Evolutionary conservation across 2,797 vertebrate genomes (phyloP), one percentile per base, ranked within the genome.

Genomic region (Carduelis carduelis): DNA sequence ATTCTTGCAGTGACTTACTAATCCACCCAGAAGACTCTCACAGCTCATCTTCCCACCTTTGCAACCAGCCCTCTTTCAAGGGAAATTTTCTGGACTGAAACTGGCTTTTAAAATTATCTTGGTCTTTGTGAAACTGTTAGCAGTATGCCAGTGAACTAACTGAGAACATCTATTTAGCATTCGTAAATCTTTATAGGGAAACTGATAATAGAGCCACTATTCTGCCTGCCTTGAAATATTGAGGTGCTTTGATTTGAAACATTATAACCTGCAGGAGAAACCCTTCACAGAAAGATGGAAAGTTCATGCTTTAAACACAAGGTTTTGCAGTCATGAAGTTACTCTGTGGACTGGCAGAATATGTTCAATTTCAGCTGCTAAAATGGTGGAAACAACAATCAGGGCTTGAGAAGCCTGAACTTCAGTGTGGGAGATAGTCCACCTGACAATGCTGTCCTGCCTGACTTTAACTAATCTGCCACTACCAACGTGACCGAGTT

Each of bases 381-480:
- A 89, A 41, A 41, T 44, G 44, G 72, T 60, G 39, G 43, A 43
- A 92, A 85, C 3, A 49, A 26, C 39, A 71, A 61, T 18, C 61
- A 26, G 27, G 21, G 8, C 61, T 87, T 52, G 57, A 61, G 55
- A 66, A 94, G 47, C 34, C 41, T 86, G 55, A 91, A 66, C 55
- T 71, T 74, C 2, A 37, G 6, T 4, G 63, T 34, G 49, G 65
- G 63, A 79, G 61, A 20, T 6, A 76, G 59, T 37, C 18, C 59
- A 91, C 57, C 52, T 64, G 70, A 71, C 63, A 59, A 16, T 10
- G 81, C 28, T 59, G 32, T 28, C 88, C 91, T 76, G 47, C 49
- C 81, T 61, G 63, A 80, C 71, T 90, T 79, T 77, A 95, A 96
- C 89, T 87, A 92, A 74, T 57, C 35, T 89, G 74, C 65, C 82